Conservation (phyloP, 1,140 invertebrate genomes). For the Neodiprion virginianus region DNA sequence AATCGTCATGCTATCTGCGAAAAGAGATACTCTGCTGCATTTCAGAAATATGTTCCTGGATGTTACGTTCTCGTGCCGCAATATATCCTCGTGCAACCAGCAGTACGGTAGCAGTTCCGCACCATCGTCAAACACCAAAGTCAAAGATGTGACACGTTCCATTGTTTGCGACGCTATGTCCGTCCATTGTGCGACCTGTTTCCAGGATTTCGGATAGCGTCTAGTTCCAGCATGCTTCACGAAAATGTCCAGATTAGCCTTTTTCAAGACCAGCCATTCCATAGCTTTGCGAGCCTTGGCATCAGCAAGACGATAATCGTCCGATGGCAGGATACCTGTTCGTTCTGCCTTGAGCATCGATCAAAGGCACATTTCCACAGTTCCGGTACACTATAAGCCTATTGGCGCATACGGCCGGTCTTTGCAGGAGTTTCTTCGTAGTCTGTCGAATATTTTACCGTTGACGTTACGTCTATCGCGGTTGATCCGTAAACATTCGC, state of each 20-base stretch:
- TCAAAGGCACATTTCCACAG: not conserved
- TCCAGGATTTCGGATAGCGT: not conserved
- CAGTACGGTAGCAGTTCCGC: too few relatives aligned
- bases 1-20: not conserved
- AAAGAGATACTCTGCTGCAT: not conserved
- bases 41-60: not conserved
- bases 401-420: not conserved
- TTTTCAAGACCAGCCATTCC: not conserved
- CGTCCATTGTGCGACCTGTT: not conserved
- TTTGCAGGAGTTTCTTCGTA: slow-evolving; percentile 15
- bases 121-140: slow-evolving; percentile 7
- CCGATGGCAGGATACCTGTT: not conserved
- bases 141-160: slow-evolving; percentile 14
- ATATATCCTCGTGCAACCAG: not conserved
- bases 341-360: not conserved
- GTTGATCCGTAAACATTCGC: not conserved
- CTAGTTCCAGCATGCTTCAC: not conserved
- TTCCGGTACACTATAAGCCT: not conserved
- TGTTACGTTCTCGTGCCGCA: not conserved
- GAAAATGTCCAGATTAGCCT: not conserved
- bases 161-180: not conserved
- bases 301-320: too few relatives aligned
- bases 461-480: slow-evolving; percentile 1
- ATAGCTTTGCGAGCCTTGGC: not conserved
- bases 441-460: not conserved